These are phyloP conservation scores for Agapostemon virescens DNA, from an alignment of 2,888 invertebrate species.

Conservation along the genomic window DNA sequence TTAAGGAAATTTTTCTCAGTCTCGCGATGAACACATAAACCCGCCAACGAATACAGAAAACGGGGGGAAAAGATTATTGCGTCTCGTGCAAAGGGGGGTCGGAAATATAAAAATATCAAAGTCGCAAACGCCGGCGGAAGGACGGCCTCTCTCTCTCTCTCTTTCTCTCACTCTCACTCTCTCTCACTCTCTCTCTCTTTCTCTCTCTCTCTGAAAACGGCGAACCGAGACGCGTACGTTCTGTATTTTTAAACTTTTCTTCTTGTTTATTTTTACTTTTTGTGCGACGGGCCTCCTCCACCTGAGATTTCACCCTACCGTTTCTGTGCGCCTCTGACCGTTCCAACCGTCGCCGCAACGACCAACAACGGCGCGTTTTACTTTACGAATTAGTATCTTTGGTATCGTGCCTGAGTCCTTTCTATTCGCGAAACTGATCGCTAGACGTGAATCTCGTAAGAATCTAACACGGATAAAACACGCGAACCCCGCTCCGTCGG, in stretches of 20 bases:
- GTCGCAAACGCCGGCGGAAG: conserved; percentile 3
- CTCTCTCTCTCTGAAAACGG: too few relatives aligned
- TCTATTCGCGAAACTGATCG: conserved; percentile 64
- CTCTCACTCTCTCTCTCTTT: too few relatives aligned
- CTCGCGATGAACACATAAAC: conserved; percentile 39
- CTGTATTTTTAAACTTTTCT: too few relatives aligned
- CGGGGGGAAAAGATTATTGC: neutral
- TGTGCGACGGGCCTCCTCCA: conserved; percentile 59
- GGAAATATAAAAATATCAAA: conserved; percentile 34
- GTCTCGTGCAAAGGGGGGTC: conserved; percentile 5
- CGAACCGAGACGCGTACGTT: neutral
- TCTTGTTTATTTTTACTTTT: too few relatives aligned
- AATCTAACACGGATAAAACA: conserved; percentile 56
- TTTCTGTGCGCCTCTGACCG: conserved; percentile 76
- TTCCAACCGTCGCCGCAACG: conserved; percentile 74
- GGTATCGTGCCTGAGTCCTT: conserved; percentile 79
- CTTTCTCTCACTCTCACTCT: too few relatives aligned
- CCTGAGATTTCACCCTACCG: conserved; percentile 16
- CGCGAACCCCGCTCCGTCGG: conserved; percentile 43
- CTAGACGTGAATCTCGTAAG: conserved; percentile 52
- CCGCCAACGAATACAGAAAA: conserved; percentile 13
- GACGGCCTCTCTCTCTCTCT: too few relatives aligned
- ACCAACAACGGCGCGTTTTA: conserved; percentile 72
- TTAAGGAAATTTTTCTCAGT: conserved; percentile 6
- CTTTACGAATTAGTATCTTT: conserved; percentile 77